phyloP scores from a whole-genome alignment of 2,797 vertebrate species.

The Podargus strigoides region DNA sequence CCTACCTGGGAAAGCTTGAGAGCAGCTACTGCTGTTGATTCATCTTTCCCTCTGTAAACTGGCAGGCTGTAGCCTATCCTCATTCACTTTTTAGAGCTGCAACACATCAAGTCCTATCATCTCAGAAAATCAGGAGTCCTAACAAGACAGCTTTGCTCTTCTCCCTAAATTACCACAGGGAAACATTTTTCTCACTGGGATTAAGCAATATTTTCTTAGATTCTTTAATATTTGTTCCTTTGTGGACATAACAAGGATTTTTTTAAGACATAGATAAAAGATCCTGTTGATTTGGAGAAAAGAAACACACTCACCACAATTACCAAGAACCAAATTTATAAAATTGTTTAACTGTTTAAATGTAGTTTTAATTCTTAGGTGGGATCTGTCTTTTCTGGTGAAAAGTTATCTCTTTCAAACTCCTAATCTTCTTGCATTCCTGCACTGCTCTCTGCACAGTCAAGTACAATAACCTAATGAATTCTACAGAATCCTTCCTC shows the following conservation, averaged over 20 bases:
- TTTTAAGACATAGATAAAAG: neutral
- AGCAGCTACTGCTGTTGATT: neutral
- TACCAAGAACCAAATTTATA: neutral
- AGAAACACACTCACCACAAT: neutral
- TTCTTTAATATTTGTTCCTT: neutral
- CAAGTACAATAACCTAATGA: slow-evolving; percentile 15
- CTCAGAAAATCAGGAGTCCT: fast-evolving
- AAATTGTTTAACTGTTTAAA: neutral
- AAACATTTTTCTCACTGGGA: neutral
- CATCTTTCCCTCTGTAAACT: neutral
- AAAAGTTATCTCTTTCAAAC: neutral
- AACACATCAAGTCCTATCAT: neutral
- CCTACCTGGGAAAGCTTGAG: neutral
- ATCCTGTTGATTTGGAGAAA: neutral
- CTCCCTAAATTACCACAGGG: neutral
- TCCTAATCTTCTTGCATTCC: neutral
- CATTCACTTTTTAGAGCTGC: neutral
- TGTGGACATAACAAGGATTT: neutral
- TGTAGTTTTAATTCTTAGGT: neutral
- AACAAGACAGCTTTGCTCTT: neutral
- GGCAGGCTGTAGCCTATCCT: neutral
- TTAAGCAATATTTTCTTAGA: neutral
- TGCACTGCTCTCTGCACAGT: neutral
- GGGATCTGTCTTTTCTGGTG: slow-evolving; percentile 1
- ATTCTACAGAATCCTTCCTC: neutral